Evolutionary conservation across 2,888 invertebrate species (phyloP).

Genomic region (Trileptium ribeirensis): DNA sequence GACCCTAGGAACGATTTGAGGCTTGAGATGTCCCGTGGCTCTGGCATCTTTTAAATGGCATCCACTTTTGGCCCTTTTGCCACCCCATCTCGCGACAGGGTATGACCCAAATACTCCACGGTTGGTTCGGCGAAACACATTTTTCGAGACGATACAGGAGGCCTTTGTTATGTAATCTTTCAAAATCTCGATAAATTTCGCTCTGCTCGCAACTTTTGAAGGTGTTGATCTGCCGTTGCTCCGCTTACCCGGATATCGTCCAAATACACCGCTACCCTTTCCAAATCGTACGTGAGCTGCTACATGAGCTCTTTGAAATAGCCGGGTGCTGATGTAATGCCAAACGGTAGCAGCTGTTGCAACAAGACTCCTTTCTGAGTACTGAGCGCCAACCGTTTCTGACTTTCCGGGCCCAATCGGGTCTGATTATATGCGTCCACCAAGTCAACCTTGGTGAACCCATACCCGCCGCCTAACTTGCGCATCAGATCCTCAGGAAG

Average conservation of each 20-base stretch:
- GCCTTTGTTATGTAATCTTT: no score
- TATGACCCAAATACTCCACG: slow-evolving; percentile 16
- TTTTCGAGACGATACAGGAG: slow-evolving; percentile 23
- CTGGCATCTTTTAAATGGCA: slow-evolving; percentile 27
- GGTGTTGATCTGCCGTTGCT: background rate
- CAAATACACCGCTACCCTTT: slow-evolving; percentile 25
- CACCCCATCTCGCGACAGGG: slow-evolving; percentile 16
- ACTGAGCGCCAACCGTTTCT: slow-evolving; percentile 17
- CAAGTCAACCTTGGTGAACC: background rate
- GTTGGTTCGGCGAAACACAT: slow-evolving; percentile 13
- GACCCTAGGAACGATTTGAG: background rate
- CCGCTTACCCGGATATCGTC: slow-evolving; percentile 11
- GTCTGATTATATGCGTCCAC: slow-evolving; percentile 11
- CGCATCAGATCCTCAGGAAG: background rate
- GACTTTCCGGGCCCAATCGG: background rate
- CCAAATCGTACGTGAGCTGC: slow-evolving; percentile 25
- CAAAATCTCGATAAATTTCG: no score
- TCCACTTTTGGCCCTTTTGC: slow-evolving; percentile 22
- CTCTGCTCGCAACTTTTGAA: background rate
- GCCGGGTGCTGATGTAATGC: slow-evolving; percentile 20
- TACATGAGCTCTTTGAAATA: slow-evolving; percentile 29
- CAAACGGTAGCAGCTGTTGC: slow-evolving; percentile 24
- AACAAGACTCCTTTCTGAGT: slow-evolving; percentile 26
- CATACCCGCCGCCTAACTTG: slow-evolving; percentile 7
- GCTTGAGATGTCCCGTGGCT: background rate